These are phyloP conservation scores for Cheirogaleus medius DNA, from an alignment of 2,113 vertebrate species.

Conservation along the genomic window DNA sequence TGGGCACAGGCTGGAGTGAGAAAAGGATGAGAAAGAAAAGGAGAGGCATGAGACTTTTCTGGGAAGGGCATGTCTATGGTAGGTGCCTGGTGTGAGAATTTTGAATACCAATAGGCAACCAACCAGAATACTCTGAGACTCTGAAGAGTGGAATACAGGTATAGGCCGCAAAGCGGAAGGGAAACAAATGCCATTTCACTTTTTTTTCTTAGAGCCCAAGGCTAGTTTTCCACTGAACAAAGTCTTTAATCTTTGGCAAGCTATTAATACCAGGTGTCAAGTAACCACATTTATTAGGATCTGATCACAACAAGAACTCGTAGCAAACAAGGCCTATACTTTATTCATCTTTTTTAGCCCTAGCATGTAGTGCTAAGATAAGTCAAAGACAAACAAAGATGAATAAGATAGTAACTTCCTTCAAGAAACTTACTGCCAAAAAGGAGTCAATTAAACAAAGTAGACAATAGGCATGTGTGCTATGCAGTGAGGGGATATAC, in stretches of 20 bases:
- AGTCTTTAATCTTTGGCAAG: not conserved
- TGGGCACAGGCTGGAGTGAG: not conserved
- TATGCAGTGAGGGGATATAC: not conserved
- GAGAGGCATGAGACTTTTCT: not conserved
- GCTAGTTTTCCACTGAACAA: not conserved
- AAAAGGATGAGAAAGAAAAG: not conserved
- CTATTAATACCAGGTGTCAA: not conserved
- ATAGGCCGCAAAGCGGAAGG: not conserved
- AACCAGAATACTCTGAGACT: not conserved
- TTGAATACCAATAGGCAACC: not conserved
- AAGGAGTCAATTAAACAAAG: not conserved
- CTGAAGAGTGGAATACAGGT: not conserved
- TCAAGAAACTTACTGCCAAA: conserved; percentile 24
- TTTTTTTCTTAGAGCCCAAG: not conserved
- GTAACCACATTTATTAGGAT: not conserved
- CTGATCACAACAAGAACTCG: not conserved
- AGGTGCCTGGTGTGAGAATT: not conserved
- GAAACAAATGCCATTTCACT: not conserved
- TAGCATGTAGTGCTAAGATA: not conserved
- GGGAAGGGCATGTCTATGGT: not conserved
- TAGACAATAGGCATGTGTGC: not conserved
- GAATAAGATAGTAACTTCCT: not conserved
- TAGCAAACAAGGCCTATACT: not conserved
- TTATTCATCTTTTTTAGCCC: not conserved
- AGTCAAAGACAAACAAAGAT: conserved; percentile 5